These are phyloP conservation scores for Polyploca ridens DNA, from an alignment of 2,888 invertebrate genomes.

Conservation along the genomic window DNA sequence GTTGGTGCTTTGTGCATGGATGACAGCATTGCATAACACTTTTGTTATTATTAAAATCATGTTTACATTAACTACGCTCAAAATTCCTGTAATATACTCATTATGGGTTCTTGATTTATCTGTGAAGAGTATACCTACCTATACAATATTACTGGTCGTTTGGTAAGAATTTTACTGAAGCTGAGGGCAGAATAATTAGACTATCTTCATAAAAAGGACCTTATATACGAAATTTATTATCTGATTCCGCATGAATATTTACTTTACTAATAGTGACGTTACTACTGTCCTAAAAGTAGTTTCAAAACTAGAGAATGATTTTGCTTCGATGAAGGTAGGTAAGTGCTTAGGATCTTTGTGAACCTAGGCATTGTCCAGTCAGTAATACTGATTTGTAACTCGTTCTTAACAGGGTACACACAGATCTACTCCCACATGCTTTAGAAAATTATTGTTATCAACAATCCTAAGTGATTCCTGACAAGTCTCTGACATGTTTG, in stretches of 20 bases:
- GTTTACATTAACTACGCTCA: slow-evolving; percentile 43
- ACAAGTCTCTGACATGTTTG: background rate
- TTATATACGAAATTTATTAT: too few relatives aligned
- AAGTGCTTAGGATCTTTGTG: too few relatives aligned
- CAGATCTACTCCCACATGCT: slow-evolving; percentile 8
- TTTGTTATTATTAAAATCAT: slow-evolving; percentile 48
- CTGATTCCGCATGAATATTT: too few relatives aligned
- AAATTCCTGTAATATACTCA: slow-evolving; percentile 49
- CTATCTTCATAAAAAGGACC: too few relatives aligned
- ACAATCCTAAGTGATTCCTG: slow-evolving; percentile 4
- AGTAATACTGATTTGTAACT: slow-evolving; percentile 1
- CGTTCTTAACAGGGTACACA: background rate
- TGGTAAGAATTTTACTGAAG: background rate
- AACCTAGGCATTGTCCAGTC: background rate
- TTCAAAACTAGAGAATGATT: background rate
- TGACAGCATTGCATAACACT: slow-evolving; percentile 48
- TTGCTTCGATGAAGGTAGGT: too few relatives aligned
- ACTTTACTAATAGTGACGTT: too few relatives aligned
- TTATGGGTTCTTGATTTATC: slow-evolving; percentile 13
- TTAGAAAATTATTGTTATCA: slow-evolving; percentile 10
- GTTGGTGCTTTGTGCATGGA: slow-evolving; percentile 22
- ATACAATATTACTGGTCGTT: background rate
- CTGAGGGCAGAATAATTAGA: background rate
- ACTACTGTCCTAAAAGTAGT: background rate
- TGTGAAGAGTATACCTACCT: background rate